Evolutionary conservation across 2,797 vertebrate genomes (phyloP).

Genomic region (Fringilla coelebs): DNA sequence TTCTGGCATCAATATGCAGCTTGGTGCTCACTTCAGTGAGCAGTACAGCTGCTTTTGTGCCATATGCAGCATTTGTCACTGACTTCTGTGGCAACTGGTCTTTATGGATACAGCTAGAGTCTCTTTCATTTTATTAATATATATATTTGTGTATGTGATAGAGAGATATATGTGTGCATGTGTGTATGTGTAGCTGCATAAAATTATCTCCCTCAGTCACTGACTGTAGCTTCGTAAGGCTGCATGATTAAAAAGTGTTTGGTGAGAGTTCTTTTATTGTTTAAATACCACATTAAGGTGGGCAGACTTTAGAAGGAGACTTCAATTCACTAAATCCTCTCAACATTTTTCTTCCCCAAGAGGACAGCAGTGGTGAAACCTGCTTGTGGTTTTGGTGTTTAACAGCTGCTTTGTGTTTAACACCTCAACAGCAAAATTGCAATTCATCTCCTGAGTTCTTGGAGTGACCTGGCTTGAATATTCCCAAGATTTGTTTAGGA

Average conservation of each 20-base stretch:
- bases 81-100: background rate
- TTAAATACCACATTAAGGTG: background rate
- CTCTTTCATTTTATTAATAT: background rate
- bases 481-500: background rate
- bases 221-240: background rate
- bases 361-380: background rate
- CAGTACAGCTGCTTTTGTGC: background rate
- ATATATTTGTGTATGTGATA: background rate
- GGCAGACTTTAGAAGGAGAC: background rate
- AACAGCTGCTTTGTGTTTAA: background rate
- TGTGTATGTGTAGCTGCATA: background rate
- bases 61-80: background rate
- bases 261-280: background rate
- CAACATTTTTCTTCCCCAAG: background rate
- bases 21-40: background rate
- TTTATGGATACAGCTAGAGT: background rate
- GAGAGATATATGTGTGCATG: background rate
- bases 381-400: background rate
- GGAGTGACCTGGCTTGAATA: background rate
- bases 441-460: background rate
- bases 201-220: background rate
- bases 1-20: background rate
- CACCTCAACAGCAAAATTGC: background rate
- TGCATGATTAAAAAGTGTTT: background rate
- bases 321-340: background rate